Percentiles rank a stretch among this genome's conserved stretches.
Conservation (phyloP, 2,113 vertebrate species). For the Chionomys nivalis region DNA sequence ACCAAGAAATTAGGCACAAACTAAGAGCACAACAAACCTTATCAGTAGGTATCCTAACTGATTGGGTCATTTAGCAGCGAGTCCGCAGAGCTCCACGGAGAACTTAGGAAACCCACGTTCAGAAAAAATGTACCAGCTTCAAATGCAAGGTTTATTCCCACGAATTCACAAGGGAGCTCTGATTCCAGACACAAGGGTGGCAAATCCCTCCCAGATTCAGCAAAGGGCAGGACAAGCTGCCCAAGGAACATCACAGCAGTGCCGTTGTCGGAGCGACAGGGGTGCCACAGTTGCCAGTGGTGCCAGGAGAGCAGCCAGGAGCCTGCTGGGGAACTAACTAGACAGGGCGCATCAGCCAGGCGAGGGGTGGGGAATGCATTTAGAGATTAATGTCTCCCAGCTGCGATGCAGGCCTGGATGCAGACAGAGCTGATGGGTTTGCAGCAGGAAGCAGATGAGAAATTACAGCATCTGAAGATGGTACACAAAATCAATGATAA, state of each 20-base stretch:
- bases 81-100: background rate
- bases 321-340: conserved; percentile 66
- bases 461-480: conserved; percentile 63
- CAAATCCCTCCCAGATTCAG: conserved; percentile 57
- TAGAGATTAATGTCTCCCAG: conserved; percentile 77
- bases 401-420: conserved; percentile 66
- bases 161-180: background rate
- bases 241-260: background rate
- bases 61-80: conserved; percentile 1
- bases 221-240: conserved; percentile 11
- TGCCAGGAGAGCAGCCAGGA: conserved; percentile 62
- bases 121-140: conserved; percentile 32
- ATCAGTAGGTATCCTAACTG: conserved; percentile 30
- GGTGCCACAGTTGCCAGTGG: conserved; percentile 27
- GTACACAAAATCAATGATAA: conserved; percentile 50
- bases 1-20: background rate
- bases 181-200: conserved; percentile 43
- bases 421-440: conserved; percentile 64
- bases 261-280: conserved; percentile 27
- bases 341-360: background rate
- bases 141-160: conserved; percentile 41
- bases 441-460: conserved; percentile 72
- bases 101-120: conserved; percentile 1
- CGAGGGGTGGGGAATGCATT: background rate
- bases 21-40: background rate